Evolutionary conservation across 1,140 invertebrate species (phyloP).

Genomic region (Nilaparvata lugens): DNA sequence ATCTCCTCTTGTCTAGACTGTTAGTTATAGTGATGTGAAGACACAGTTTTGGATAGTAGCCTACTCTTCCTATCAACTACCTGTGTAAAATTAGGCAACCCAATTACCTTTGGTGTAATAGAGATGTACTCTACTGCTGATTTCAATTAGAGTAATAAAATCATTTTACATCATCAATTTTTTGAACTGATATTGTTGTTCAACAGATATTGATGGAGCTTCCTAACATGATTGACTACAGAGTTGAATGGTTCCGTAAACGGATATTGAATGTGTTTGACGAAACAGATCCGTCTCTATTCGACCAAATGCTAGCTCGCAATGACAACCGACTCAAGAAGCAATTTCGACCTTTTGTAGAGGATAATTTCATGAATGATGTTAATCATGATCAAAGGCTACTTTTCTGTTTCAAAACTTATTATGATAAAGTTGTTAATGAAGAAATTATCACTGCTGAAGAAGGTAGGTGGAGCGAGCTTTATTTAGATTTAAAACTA

Average conservation of each 20-base stretch:
- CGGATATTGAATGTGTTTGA: slow-evolving; percentile 34
- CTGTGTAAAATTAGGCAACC: too few relatives aligned
- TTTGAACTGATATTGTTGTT: too few relatives aligned
- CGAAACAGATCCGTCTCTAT: slow-evolving; percentile 31
- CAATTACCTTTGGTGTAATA: too few relatives aligned
- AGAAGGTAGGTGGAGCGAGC: slow-evolving; percentile 39
- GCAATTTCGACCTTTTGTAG: slow-evolving; percentile 33
- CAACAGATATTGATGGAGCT: background rate
- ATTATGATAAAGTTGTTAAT: slow-evolving; percentile 40
- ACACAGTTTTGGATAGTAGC: too few relatives aligned
- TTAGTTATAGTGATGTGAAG: too few relatives aligned
- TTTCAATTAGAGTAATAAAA: too few relatives aligned
- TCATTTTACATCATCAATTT: too few relatives aligned
- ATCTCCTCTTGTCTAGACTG: too few relatives aligned
- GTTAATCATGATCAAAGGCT: slow-evolving; percentile 30
- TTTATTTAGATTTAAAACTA: background rate
- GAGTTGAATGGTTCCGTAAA: slow-evolving; percentile 38
- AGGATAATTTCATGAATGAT: slow-evolving; percentile 32
- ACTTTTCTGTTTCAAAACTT: slow-evolving; percentile 46
- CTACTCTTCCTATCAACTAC: too few relatives aligned
- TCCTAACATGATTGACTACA: slow-evolving; percentile 30
- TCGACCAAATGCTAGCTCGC: slow-evolving; percentile 37
- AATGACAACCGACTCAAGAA: slow-evolving; percentile 35
- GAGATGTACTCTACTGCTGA: too few relatives aligned
- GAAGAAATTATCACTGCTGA: slow-evolving; percentile 46